Evolutionary conservation across 2,797 vertebrate genomes (phyloP), one percentile per base, ranked within the genome.

Genomic region (Pithecia hirsuta): DNA sequence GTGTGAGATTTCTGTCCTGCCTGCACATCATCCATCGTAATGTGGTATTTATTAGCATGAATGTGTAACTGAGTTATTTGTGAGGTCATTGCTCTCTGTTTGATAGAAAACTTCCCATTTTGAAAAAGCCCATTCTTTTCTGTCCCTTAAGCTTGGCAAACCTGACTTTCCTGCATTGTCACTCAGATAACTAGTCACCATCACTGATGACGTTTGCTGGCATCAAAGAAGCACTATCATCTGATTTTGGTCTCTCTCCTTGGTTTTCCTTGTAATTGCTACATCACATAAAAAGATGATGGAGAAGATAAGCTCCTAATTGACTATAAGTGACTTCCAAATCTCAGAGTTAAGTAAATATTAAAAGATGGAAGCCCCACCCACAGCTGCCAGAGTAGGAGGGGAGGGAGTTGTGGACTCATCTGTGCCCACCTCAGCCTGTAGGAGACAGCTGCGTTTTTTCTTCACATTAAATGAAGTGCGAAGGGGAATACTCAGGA

Each of bases 221-320:
- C 52, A 14, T 82, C 67, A 30, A 50, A 26, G 76, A 86, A 81
- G n/a, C 55, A 30, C 24, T 39, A 4, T 39, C 36, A 5, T 57
- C 80, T 84, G 15, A 79, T n/a, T 50, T 76, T 11, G 50, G 33
- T 59, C 19, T 59, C 55, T 67, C 44, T 39, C 36, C n/a, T 67
- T 61, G 44, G 36, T 52, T 67, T 89, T 93, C 22, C 19, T 92
- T 82, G 57, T 72, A 39, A 74, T 82, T 82, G 52, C 80, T 80
- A 30, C 17, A 20, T 72, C 36, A 33, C 2, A 46, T 64, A 50
- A n/a, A 81, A 87, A 93, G 59, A 36, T 36, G 57, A 52, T 46
- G 5, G 28, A 83, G 79, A 89, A 46, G 52, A 79, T 74, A 84
- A 85, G 39, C 76, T 61, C 2, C 4, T n/a, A 3, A 1, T 36